These are phyloP conservation scores for Prochilodus magdalenae DNA, from an alignment of 2,113 vertebrate genomes.

Conservation along the genomic window DNA sequence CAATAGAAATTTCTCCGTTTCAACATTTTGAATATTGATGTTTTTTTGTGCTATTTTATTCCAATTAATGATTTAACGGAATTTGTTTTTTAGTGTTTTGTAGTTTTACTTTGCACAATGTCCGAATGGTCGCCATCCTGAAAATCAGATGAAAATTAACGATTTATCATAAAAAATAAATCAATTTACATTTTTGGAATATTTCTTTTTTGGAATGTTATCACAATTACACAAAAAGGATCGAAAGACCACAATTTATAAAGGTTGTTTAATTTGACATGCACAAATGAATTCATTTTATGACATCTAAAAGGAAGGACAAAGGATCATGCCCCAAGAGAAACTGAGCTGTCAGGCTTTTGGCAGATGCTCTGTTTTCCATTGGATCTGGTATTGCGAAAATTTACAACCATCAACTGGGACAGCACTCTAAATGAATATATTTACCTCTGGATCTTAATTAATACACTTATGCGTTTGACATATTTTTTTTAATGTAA, in stretches of 20 bases:
- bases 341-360: not conserved
- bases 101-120: no score
- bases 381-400: slow-evolving; percentile 17
- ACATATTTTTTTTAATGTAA: slow-evolving; percentile 61
- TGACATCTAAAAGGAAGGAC: not conserved
- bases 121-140: no score
- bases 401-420: slow-evolving; percentile 33
- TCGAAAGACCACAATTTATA: not conserved
- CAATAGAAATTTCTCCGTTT: no score
- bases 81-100: no score
- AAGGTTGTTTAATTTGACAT: not conserved
- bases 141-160: no score
- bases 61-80: no score
- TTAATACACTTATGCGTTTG: slow-evolving; percentile 58
- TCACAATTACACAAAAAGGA: no score
- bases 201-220: no score
- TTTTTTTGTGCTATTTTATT: no score
- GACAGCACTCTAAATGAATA: slow-evolving; percentile 46
- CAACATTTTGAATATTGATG: no score
- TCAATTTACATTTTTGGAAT: no score
- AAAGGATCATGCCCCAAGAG: not conserved
- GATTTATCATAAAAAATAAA: no score
- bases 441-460: slow-evolving; percentile 55
- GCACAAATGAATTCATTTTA: not conserved
- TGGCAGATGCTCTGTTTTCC: not conserved